Evolutionary conservation across 1,140 invertebrate species (phyloP).

Genomic region (Bombus consobrinus): DNA sequence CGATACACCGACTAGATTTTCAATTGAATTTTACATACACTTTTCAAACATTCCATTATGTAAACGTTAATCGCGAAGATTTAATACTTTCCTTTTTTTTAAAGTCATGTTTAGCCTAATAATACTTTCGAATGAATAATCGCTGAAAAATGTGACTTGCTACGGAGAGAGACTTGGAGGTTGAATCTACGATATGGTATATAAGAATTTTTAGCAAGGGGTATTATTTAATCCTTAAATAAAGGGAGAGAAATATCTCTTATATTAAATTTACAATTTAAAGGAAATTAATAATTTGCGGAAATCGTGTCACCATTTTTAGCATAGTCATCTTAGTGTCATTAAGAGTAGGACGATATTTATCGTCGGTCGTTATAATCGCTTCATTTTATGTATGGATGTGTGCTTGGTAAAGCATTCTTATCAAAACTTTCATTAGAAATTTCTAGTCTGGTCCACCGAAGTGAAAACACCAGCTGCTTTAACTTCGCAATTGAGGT

Average conservation of each 20-base stretch:
- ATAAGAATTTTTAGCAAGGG: too few relatives aligned
- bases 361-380: not conserved
- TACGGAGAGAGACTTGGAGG: not conserved
- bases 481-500: not conserved
- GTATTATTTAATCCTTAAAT: too few relatives aligned
- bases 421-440: not conserved
- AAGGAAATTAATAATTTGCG: too few relatives aligned
- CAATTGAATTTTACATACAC: too few relatives aligned
- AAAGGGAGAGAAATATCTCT: not conserved
- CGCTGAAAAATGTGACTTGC: not conserved
- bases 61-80: not conserved
- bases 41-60: not conserved
- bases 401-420: not conserved
- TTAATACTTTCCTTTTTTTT: not conserved
- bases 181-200: not conserved
- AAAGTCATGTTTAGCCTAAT: not conserved
- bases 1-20: not conserved
- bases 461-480: slow-evolving; percentile 1
- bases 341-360: not conserved
- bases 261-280: not conserved
- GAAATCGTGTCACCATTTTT: not conserved
- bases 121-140: not conserved
- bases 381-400: not conserved
- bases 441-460: not conserved
- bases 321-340: not conserved